Base-by-base conservation (phyloP, 1,140 invertebrate genomes). In the Aphis craccivora region DNA sequence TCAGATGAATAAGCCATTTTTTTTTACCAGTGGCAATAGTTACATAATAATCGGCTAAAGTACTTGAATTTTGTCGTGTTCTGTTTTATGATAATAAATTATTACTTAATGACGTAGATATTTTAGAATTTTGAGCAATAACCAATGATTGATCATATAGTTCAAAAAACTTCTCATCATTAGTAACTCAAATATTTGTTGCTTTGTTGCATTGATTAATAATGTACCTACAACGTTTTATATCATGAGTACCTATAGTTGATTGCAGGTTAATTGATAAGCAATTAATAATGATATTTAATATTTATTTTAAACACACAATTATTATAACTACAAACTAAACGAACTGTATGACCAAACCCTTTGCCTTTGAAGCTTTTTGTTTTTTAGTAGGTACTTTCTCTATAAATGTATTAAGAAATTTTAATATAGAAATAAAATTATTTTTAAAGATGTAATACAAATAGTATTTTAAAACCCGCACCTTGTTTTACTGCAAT, bases 91-190 rank as follows among this genome's bases (percentile, higher is more conserved):
- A 81, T 81, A 23, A 48, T 2, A 53, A n/a, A n/a, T 53, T 48
- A 30, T 48, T 18, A 89, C n/a, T 89, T 53, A 14, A 53, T 35
- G 87, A 48, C 43, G 30, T 89, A 89, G 43, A 18, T 53, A 89
- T 48, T 48, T 89, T 89, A 48, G 87, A 45, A 89, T 53, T 89
- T 89, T 89, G 48, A 48, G 14, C 87, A 48, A 89, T 89, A 18
- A 51, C 18, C 87, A 89, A 35, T 89, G 25, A 48, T 89, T 53
- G 25, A 18, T 48, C n/a, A 35, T 89, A 53, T 53, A 89, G n/a
- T n/a, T 89, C 48, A 89, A 48, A 89, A 89, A 89, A 89, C 43
- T 30, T 48, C 48, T 51, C n/a, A 51, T 89, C 51, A 23, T 55
- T 51, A 37, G 86, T 89, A 89, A 35, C 0, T 53, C 87, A 22